Percentiles rank a stretch among this genome's conserved stretches.
phyloP scores from a whole-genome alignment of 2,113 vertebrate species.

The Corapipo altera region DNA sequence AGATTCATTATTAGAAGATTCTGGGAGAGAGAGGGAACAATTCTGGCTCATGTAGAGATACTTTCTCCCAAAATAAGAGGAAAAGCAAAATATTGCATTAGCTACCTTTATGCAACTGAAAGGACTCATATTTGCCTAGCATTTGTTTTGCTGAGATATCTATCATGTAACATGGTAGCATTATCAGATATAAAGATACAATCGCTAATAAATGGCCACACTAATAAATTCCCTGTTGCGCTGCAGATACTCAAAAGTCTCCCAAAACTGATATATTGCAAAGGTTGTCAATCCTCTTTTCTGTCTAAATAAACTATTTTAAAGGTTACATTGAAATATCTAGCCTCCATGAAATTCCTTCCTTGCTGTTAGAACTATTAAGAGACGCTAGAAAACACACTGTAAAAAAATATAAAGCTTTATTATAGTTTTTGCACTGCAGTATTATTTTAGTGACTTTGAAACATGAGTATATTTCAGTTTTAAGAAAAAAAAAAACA shows the following conservation, averaged over 20 bases:
- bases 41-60: not conserved
- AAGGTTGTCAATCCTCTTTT: not conserved
- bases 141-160: not conserved
- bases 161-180: not conserved
- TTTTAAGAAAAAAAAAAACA: not conserved
- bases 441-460: not conserved
- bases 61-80: not conserved
- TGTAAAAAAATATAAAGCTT: not conserved
- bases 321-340: not conserved
- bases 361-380: not conserved
- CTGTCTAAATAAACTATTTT: not conserved
- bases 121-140: not conserved
- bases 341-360: not conserved
- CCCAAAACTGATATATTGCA: not conserved
- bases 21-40: not conserved
- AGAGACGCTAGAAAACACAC: not conserved
- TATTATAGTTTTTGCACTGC: not conserved
- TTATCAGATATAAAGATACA: not conserved
- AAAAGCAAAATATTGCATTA: not conserved
- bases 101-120: not conserved
- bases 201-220: not conserved
- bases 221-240: not conserved
- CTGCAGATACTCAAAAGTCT: not conserved
- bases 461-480: not conserved
- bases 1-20: not conserved